These are phyloP conservation scores for Micromussa lordhowensis DNA, from an alignment of 92 coral and sea anemone genomes.

Conservation along the genomic window DNA sequence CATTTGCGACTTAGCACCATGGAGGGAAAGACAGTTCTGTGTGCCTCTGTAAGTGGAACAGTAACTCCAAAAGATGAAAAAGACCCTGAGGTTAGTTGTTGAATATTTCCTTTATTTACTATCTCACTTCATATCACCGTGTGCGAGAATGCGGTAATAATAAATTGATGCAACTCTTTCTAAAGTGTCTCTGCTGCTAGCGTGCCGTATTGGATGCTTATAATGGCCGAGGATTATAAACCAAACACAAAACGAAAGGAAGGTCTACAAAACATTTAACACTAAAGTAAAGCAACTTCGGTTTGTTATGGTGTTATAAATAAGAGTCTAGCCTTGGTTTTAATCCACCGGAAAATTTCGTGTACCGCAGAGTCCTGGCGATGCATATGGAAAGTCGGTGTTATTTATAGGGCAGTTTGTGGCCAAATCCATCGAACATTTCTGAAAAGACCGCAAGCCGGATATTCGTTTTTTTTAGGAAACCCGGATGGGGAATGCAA, in stretches of 20 bases:
- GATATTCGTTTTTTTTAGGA: neutral
- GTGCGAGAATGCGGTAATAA: neutral
- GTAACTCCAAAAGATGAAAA: neutral
- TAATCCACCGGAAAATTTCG: neutral
- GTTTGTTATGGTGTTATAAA: neutral
- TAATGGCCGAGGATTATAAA: neutral
- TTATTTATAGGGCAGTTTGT: neutral
- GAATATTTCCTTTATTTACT: neutral
- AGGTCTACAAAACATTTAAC: too few species aligned
- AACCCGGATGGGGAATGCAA: neutral
- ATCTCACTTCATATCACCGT: neutral
- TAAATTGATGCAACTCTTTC: neutral
- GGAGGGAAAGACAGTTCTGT: conserved; percentile 1
- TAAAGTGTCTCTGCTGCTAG: neutral
- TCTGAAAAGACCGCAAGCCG: neutral
- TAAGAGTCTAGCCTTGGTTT: neutral
- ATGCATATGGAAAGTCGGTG: neutral
- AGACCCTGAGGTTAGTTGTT: conserved; percentile 6
- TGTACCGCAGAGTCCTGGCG: neutral
- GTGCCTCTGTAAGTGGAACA: neutral
- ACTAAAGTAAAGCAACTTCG: neutral
- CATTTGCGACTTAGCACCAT: neutral
- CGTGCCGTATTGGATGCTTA: neutral
- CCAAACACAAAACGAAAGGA: neutral
- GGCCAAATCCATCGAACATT: neutral